Percentiles rank a stretch among this genome's conserved stretches.
Evolutionary conservation across 2,797 vertebrate species (phyloP).

Genomic region (Micrastur ruficollis): DNA sequence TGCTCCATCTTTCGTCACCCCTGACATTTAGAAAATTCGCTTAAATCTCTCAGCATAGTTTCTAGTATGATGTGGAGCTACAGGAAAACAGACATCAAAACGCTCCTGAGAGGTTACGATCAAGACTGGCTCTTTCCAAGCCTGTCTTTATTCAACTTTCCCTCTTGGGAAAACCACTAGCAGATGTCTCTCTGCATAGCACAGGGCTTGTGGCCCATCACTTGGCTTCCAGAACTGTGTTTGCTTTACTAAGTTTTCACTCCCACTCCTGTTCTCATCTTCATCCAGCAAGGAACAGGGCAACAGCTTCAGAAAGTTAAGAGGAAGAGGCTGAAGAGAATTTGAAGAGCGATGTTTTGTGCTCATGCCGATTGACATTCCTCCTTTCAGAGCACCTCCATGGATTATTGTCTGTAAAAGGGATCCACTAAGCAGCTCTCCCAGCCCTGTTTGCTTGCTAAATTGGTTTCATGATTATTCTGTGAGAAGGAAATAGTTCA

Average conservation of each 20-base stretch:
- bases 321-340: neutral
- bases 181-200: neutral
- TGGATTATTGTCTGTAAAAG: neutral
- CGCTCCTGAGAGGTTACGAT: neutral
- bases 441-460: neutral
- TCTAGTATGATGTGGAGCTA: neutral
- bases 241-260: neutral
- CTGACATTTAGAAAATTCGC: neutral
- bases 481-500: neutral
- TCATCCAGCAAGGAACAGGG: neutral
- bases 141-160: neutral
- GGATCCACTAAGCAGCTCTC: neutral
- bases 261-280: neutral
- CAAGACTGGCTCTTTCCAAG: neutral
- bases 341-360: neutral
- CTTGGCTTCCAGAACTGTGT: neutral
- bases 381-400: neutral
- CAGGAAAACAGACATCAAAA: neutral
- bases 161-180: neutral
- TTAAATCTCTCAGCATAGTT: neutral
- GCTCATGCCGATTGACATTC: rapidly evolving
- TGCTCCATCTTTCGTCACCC: neutral
- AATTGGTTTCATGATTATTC: neutral
- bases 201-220: neutral
- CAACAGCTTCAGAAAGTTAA: neutral